Conservation (phyloP, 35 echinoderm and acorn worm species). For the Antedon bifida region DNA sequence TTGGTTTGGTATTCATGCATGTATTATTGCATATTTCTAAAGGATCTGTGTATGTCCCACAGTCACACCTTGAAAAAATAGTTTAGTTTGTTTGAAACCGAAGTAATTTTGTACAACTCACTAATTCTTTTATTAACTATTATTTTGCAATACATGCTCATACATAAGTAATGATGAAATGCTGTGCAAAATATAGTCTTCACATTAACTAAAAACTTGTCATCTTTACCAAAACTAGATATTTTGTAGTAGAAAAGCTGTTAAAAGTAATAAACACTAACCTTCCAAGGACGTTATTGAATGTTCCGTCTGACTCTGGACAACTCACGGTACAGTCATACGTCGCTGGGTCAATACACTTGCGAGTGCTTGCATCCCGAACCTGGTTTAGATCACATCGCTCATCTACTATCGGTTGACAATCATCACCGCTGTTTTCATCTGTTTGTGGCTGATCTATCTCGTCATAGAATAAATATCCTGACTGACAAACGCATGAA, state of each 20-base stretch:
- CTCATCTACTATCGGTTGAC: slow-evolving; percentile 63
- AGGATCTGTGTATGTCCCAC: slow-evolving; percentile 31
- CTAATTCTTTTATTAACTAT: too few species aligned
- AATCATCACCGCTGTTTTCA: slow-evolving; percentile 70
- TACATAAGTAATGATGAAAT: too few species aligned
- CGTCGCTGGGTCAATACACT: slow-evolving; percentile 35
- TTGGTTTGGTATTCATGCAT: slow-evolving; percentile 47
- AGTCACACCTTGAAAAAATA: slow-evolving; percentile 36
- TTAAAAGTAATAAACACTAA: slow-evolving; percentile 6
- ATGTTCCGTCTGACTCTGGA: slow-evolving; percentile 27
- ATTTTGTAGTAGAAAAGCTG: background rate
- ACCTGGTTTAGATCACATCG: slow-evolving; percentile 67
- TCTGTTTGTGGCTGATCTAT: slow-evolving; percentile 39
- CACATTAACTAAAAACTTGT: too few species aligned
- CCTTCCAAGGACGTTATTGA: slow-evolving; percentile 54
- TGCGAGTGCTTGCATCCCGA: slow-evolving; percentile 48
- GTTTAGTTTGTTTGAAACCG: too few species aligned
- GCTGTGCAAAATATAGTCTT: too few species aligned
- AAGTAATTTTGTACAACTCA: too few species aligned
- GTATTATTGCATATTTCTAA: slow-evolving; percentile 55
- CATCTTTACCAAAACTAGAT: too few species aligned
- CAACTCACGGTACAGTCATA: slow-evolving; percentile 41
- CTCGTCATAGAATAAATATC: slow-evolving; percentile 81
- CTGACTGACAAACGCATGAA: slow-evolving; percentile 81
- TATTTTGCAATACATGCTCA: too few species aligned